Evolutionary conservation across 2,797 vertebrate genomes (phyloP), one percentile per base, ranked within the genome.

Genomic region (Peromyscus eremicus): DNA sequence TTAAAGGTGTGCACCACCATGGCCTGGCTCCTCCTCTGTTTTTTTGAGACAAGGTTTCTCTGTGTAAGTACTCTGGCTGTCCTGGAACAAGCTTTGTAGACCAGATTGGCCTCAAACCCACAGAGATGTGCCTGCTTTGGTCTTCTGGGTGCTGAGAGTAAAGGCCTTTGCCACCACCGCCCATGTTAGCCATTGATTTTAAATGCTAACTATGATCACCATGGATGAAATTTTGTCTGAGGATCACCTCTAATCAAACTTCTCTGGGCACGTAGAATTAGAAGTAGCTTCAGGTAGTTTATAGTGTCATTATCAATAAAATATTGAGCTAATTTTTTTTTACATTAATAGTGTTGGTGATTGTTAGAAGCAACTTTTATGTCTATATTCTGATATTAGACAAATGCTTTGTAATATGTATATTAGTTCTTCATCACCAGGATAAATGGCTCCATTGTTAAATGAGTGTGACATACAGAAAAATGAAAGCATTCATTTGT

Each of bases 351-450:
- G 23, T 90, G 10, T 95, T 91, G 21, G 14, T 95, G 84, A 73
- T 90, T 95, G 82, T 77, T 84, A 37, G 29, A 37, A 94, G 17
- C 46, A 83, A 81, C 77, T 93, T 94, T 62, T 75, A 89, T 92
- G 90, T 96, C 89, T 80, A 37, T 87, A 95, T 23, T 94, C 25
- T 96, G 64, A 91, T 64, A 88, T 81, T 16, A 6, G 68, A n/a
- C 94, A 77, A 76, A 96, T 86, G 84, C 46, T 94, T 92, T 92
- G 19, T 90, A 80, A 37, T 80, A 29, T 62, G 17, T 77, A 25
- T 7, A 5, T n/a, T 75, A 60, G 86, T 3, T 95, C 10, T 77
- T 95, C n/a, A 91, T 13, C 66, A 32, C 49, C 71, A 75, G 62
- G 62, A 70, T 85, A 92, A 95, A 96, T 43, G 6, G 60, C 91